phyloP scores from a whole-genome alignment of 2,888 invertebrate genomes.

The Dolomedes plantarius region DNA sequence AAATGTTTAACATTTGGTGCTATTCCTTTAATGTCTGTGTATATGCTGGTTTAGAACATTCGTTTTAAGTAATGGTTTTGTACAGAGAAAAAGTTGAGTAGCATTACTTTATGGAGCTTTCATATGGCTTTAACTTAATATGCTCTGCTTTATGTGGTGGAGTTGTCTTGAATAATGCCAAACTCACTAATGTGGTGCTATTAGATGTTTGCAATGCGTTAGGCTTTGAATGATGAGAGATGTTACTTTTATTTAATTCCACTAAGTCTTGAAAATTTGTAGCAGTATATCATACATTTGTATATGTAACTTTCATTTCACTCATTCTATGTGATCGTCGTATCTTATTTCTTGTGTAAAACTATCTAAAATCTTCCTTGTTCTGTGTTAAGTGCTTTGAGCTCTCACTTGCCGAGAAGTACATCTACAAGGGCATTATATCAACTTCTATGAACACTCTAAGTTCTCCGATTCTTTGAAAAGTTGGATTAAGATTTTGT shows the following conservation, averaged over 20 bases:
- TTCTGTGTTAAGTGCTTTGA: neutral
- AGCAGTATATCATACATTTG: neutral
- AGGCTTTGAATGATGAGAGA: neutral
- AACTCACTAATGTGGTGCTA: neutral
- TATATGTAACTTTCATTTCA: neutral
- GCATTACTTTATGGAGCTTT: neutral
- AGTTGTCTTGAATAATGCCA: conserved; percentile 1
- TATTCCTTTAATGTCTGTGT: too few species aligned
- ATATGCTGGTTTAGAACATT: too few species aligned
- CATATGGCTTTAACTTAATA: neutral
- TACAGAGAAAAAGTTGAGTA: neutral
- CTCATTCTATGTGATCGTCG: neutral
- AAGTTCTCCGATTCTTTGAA: neutral
- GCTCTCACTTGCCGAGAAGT: neutral
- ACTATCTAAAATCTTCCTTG: neutral
- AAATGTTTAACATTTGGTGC: too few species aligned
- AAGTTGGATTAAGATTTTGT: neutral
- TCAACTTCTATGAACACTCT: neutral
- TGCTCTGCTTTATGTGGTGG: neutral
- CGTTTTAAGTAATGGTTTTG: too few species aligned
- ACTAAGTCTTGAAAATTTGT: neutral
- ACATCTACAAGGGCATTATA: neutral
- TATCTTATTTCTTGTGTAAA: neutral
- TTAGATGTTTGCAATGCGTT: neutral
- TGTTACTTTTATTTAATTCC: neutral